phyloP scores from a whole-genome alignment of 2,888 invertebrate genomes.

The Eupeodes luniger region DNA sequence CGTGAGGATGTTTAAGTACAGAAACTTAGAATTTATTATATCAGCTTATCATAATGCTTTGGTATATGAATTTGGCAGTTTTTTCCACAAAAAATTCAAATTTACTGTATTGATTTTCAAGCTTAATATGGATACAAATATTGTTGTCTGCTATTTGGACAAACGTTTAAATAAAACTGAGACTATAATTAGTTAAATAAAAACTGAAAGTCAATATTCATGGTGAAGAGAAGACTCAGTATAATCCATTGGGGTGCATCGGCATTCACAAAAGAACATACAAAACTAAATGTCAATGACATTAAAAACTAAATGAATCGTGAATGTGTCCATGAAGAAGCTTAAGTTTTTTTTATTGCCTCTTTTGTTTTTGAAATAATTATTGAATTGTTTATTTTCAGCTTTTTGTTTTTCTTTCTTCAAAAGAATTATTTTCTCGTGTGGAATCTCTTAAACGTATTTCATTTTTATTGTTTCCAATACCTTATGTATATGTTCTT shows the following conservation, averaged over 20 bases:
- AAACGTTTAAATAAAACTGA: conserved; percentile 46
- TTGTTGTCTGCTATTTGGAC: background rate
- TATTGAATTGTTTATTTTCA: background rate
- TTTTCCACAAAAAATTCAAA: background rate
- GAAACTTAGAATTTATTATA: background rate
- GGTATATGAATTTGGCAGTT: background rate
- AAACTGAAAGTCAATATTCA: conserved; percentile 8
- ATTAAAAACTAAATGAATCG: conserved; percentile 24
- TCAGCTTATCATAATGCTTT: background rate
- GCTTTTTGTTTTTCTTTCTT: background rate
- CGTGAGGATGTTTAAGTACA: background rate
- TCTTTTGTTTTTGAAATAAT: background rate
- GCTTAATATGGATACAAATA: background rate
- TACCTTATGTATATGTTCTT: too few species aligned
- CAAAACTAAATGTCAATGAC: conserved; percentile 38
- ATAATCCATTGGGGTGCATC: conserved; percentile 26
- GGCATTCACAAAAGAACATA: background rate
- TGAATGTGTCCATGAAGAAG: background rate
- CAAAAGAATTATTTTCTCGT: too few species aligned
- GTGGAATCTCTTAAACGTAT: too few species aligned
- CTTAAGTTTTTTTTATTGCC: background rate
- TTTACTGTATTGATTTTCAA: conserved; percentile 25
- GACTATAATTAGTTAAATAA: background rate
- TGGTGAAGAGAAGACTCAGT: background rate
- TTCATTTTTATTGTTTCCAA: too few species aligned